Base-by-base conservation (phyloP, 1,140 invertebrate genomes). In the Bombus cullumanus region DNA sequence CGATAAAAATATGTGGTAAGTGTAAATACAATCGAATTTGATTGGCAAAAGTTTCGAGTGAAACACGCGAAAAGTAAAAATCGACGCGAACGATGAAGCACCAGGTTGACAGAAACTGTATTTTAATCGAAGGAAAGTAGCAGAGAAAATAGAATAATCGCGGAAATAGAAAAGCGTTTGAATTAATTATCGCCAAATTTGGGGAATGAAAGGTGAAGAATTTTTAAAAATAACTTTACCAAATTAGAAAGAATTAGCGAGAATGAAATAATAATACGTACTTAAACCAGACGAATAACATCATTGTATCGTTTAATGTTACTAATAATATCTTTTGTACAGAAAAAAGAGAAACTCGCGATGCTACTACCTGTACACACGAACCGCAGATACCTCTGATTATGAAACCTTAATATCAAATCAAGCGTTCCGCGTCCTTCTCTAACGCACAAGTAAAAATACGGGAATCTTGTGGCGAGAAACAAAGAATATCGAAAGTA, bases 291-390 rank as follows among this genome's bases (percentile, higher is more conserved):
- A 18, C 47, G 47, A 47, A 47, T 47, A 47, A 47, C 15, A 47
- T 53, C 47, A 0, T 53, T 53, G 2, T 53, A 0, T 53, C 47
- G 47, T 22, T 53, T 53, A 22, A 53, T 0, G 18, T 53, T 53
- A 22, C 47, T 22, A 22, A 53, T 8, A 53, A 53, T 53, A 53
- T 53, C 18, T 22, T 22, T 18, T 8, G 47, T 53, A 22, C 18
- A 2, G 1, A 47, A 47, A 15, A 0, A 1, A 43, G 0, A 5
- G 15, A 43, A 43, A 5, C 47, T 47, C 5, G 47, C 0, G 18
- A 53, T 1, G 47, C 5, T 18, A 6, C 18, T 18, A 53, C 5
- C 47, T 6, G 47, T 22, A 53, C 47, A 2, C 5, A 53, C 47
- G 47, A 53, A 22, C 1, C 47, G 22, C 47, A 0, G 18, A 53